Evolutionary conservation across 2,113 vertebrate genomes (phyloP), one percentile per base, ranked within the genome.

Genomic region (Bambusicola thoracicus): DNA sequence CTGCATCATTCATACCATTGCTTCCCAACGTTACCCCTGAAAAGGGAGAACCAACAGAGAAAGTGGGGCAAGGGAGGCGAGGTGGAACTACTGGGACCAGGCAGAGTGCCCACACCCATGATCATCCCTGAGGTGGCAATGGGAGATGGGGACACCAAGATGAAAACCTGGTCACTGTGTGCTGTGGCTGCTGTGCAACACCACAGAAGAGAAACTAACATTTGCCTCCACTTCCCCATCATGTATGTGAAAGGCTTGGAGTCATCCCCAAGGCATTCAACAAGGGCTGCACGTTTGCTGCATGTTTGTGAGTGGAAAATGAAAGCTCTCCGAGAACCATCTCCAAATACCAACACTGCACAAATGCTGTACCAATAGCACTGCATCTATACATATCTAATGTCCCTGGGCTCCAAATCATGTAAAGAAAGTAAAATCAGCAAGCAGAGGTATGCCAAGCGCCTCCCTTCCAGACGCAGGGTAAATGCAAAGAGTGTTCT

Each of bases 201-300:
- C 89, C 38, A 55, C 63, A 81, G 78, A 84, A 91, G 62, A 78
- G 43, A 84, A 90, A 43, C 70, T 63, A 96, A 94, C 85, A 77
- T 92, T 93, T 94, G 85, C 89, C 87, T 75, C 38, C 67, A 86
- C 84, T 43, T 89, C 87, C 32, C 48, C 56, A 34, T 68, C 0
- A 4, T 34, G 55, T 24, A 86, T 80, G 13, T 51, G 63, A 76
- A 85, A 94, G 78, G 19, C 56, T 13, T 59, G 53, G 68, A 68
- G 69, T 19, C 30, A 44, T 61, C 90, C 91, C 93, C 49, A 1
- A 78, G 76, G 90, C 6, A 90, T 90, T 40, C 4, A 36, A 17
- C 53, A 4, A 56, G 19, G 6, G 11, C 10, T 21, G 62, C 38
- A 85, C 78, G 82, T 88, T 95, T 96, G 88, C 85, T 29, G 46